Percentiles rank a stretch among this genome's conserved stretches.
Conservation (phyloP, 2,888 invertebrate genomes). For the Polyploca ridens region DNA sequence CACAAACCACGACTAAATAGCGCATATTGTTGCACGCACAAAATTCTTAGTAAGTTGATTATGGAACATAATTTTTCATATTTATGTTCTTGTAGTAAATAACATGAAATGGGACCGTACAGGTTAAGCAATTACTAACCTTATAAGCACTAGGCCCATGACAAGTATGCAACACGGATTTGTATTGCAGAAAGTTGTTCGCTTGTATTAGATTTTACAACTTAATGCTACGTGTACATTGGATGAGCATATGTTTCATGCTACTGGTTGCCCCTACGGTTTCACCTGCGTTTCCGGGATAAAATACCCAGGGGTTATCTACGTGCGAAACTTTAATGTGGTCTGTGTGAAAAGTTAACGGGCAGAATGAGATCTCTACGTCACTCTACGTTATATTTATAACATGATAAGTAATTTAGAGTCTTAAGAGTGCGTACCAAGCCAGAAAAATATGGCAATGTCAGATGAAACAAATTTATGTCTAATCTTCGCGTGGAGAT, state of each 20-base stretch:
- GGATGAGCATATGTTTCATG: not conserved
- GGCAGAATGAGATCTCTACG: too few species aligned
- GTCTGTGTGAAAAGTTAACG: too few species aligned
- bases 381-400: too few species aligned
- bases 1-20: not conserved
- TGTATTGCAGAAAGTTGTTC: slow-evolving; percentile 39
- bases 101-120: slow-evolving; percentile 2
- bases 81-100: slow-evolving; percentile 9
- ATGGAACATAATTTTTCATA: slow-evolving; percentile 2
- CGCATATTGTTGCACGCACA: not conserved
- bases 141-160: slow-evolving; percentile 17
- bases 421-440: too few species aligned
- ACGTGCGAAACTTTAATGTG: too few species aligned
- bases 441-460: too few species aligned
- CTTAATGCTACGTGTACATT: slow-evolving; percentile 25
- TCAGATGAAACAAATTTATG: too few species aligned
- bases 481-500: too few species aligned
- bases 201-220: slow-evolving; percentile 40
- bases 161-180: slow-evolving; percentile 28
- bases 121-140: slow-evolving; percentile 17
- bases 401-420: too few species aligned
- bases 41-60: not conserved
- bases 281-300: too few species aligned
- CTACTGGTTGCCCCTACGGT: too few species aligned
- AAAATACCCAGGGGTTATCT: too few species aligned